phyloP scores from a whole-genome alignment of 1,140 invertebrate species.

The Zaprionus capensis region DNA sequence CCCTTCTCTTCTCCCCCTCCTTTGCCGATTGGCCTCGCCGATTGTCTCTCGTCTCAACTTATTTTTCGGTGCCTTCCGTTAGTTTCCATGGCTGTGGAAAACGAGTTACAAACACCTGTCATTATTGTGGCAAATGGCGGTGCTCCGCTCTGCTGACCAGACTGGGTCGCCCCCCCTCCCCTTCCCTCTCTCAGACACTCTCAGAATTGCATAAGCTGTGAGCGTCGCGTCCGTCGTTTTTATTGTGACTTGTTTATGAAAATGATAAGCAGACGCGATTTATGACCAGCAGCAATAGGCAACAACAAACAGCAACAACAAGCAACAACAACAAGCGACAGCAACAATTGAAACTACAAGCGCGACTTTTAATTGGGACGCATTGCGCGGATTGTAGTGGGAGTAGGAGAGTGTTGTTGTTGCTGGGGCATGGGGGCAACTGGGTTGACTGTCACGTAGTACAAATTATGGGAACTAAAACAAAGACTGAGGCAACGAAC shows the following conservation, averaged over 20 bases:
- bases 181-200: constrained; percentile 32
- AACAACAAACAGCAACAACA: constrained; percentile 20
- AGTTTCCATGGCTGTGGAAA: constrained; percentile 49
- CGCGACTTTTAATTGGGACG: constrained; percentile 73
- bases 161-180: constrained; percentile 6
- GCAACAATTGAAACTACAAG: constrained; percentile 48
- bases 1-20: background rate
- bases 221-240: constrained; percentile 43
- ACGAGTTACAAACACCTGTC: constrained; percentile 83
- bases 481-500: constrained; percentile 59
- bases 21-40: constrained; percentile 52
- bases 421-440: constrained; percentile 25
- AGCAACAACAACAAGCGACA: constrained; percentile 7
- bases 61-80: constrained; percentile 61
- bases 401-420: background rate
- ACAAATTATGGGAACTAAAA: constrained; percentile 54
- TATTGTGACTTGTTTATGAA: constrained; percentile 80
- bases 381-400: constrained; percentile 32
- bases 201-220: constrained; percentile 75
- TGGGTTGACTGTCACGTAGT: constrained; percentile 43
- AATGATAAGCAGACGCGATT: constrained; percentile 81
- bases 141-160: constrained; percentile 26
- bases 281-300: constrained; percentile 59
- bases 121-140: constrained; percentile 71
- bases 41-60: constrained; percentile 49